A percentile compares a stretch with the other conserved stretches of the same genome.
phyloP scores from a whole-genome alignment of 2,113 vertebrate species.

The Balaenoptera acutorostrata region DNA sequence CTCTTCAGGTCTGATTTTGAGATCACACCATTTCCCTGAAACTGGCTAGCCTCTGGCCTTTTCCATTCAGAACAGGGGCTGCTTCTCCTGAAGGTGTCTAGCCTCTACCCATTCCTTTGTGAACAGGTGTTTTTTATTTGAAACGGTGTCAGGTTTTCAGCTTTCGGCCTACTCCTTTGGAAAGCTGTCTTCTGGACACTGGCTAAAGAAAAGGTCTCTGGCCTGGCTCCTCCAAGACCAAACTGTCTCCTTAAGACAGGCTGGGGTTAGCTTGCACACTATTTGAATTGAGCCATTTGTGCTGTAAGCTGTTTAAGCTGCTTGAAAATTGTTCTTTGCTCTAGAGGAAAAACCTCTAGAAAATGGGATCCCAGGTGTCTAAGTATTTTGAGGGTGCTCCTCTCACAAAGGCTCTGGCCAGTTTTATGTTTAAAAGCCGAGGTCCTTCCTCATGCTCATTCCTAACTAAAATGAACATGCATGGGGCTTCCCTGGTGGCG shows the following conservation, averaged over 20 bases:
- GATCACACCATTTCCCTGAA: background rate
- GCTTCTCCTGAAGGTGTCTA: background rate
- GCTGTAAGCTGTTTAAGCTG: background rate
- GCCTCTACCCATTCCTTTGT: background rate
- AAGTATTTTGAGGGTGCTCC: background rate
- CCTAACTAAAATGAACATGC: no score
- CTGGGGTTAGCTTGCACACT: background rate
- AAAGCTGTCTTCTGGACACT: background rate
- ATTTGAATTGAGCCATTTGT: background rate
- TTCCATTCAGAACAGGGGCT: background rate
- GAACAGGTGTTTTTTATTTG: background rate
- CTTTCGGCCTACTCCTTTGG: background rate
- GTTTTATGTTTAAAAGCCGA: background rate
- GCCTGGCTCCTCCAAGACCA: background rate
- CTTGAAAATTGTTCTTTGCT: background rate
- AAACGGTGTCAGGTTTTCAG: background rate
- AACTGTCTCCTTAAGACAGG: background rate
- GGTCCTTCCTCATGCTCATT: background rate
- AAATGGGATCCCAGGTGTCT: background rate
- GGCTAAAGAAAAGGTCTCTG: background rate
- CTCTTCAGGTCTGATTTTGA: background rate
- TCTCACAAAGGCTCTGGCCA: background rate
- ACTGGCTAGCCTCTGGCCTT: background rate
- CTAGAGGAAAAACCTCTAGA: background rate
- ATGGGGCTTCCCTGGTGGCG: background rate